phyloP scores from a whole-genome alignment of 92 coral and sea anemone genomes.

The Anthopleura xanthogrammica region DNA sequence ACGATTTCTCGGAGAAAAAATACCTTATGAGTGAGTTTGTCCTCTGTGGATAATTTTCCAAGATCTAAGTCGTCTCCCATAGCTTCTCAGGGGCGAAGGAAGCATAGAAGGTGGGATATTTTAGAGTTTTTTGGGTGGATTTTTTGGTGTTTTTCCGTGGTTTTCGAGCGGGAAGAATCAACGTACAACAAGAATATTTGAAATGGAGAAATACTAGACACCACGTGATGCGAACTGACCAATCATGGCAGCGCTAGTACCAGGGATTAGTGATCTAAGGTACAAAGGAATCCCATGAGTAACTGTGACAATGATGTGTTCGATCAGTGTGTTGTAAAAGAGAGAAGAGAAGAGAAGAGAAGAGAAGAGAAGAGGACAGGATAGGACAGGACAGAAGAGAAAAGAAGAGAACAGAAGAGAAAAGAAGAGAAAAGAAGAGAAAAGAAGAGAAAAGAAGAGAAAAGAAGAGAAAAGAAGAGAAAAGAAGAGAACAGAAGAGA shows the following conservation, averaged over 20 bases:
- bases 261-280: not conserved
- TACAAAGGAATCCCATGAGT: not conserved
- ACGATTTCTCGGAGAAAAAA: not conserved
- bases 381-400: not conserved
- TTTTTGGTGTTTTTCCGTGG: not conserved
- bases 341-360: no score
- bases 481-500: not conserved
- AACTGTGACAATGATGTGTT: no score
- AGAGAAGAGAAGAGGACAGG: not conserved
- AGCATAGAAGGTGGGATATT: slow-evolving; percentile 20
- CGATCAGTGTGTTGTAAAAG: not conserved
- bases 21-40: slow-evolving; percentile 87
- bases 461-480: not conserved
- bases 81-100: not conserved
- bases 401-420: not conserved
- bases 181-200: slow-evolving; percentile 58
- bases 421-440: not conserved
- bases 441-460: not conserved
- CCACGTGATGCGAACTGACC: slow-evolving; percentile 76
- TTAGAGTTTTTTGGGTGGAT: not conserved
- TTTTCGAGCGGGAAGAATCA: slow-evolving; percentile 39
- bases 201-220: slow-evolving; percentile 64
- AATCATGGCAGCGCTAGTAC: slow-evolving; percentile 47
- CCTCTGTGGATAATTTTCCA: slow-evolving; percentile 84
- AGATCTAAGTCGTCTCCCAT: slow-evolving; percentile 90